Percentiles rank a stretch among this genome's conserved stretches.
Conservation (phyloP, 92 coral and sea anemone genomes). For the Umimayanthus chanpuru region DNA sequence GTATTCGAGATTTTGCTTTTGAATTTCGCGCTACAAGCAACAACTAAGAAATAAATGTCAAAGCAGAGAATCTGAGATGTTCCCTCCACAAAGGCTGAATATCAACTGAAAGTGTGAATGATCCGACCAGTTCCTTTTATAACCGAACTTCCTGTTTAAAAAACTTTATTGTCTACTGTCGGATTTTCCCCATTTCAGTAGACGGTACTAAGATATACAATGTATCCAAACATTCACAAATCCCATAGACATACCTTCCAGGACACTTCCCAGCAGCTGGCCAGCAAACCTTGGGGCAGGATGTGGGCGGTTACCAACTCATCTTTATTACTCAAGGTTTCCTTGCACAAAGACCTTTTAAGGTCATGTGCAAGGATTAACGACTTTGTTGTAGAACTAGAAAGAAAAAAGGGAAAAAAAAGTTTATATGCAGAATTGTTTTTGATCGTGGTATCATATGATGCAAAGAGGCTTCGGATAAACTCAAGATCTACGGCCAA, state of each 20-base stretch:
- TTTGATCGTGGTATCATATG: no score
- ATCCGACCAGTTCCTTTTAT: no score
- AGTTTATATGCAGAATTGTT: background rate
- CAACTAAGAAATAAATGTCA: no score
- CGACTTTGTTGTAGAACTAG: constrained; percentile 76
- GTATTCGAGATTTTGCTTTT: no score
- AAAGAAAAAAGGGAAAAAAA: background rate
- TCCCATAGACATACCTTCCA: constrained; percentile 71
- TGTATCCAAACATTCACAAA: background rate
- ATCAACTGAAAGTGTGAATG: no score
- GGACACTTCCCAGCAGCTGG: constrained; percentile 87
- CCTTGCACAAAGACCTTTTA: constrained; percentile 52
- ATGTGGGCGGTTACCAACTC: constrained; percentile 86
- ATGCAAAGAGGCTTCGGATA: background rate
- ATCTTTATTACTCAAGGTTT: constrained; percentile 59
- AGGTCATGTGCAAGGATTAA: constrained; percentile 65
- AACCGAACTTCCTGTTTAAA: no score
- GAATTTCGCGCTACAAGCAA: no score
- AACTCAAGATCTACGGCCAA: background rate
- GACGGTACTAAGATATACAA: no score
- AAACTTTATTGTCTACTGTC: no score
- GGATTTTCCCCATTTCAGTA: no score
- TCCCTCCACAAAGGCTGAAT: no score
- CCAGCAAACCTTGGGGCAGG: constrained; percentile 53
- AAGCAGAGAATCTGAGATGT: no score